These are phyloP conservation scores for Oceanodroma tethys DNA, from an alignment of 2,113 vertebrate genomes.

Conservation along the genomic window DNA sequence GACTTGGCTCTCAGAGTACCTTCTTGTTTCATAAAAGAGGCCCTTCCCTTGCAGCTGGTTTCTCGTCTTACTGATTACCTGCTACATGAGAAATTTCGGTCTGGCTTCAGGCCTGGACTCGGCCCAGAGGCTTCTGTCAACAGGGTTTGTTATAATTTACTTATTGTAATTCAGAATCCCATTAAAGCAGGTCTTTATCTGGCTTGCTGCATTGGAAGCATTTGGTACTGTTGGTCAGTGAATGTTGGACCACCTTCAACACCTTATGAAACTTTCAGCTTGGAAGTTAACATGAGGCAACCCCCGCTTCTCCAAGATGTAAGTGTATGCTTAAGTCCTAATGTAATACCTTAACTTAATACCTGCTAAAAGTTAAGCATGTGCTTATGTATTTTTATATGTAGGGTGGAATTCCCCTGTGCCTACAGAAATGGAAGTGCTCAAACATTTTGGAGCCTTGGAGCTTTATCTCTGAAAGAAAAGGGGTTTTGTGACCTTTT, in stretches of 20 bases:
- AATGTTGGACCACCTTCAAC: slow-evolving; percentile 50
- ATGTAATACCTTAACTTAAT: slow-evolving; percentile 40
- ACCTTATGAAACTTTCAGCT: slow-evolving; percentile 38
- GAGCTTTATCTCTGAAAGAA: not conserved
- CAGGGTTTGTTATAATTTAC: slow-evolving; percentile 56
- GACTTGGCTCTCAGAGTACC: not conserved
- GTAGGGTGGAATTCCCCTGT: not conserved
- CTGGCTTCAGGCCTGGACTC: slow-evolving; percentile 41
- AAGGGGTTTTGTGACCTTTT: not conserved
- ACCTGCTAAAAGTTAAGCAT: slow-evolving; percentile 50
- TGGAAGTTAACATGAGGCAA: slow-evolving; percentile 17
- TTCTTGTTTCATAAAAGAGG: slow-evolving; percentile 25
- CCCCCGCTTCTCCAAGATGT: not conserved
- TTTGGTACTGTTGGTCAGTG: slow-evolving; percentile 7
- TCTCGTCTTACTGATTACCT: slow-evolving; percentile 68
- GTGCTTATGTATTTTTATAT: slow-evolving; percentile 1
- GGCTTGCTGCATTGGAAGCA: slow-evolving; percentile 21
- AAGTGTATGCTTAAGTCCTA: not conserved
- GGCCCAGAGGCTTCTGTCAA: slow-evolving; percentile 51
- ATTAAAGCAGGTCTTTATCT: slow-evolving; percentile 34
- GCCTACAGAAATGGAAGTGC: not conserved
- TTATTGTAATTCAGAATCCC: slow-evolving; percentile 37
- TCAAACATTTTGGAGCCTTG: not conserved
- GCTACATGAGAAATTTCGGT: slow-evolving; percentile 63
- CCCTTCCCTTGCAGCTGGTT: slow-evolving; percentile 29